phyloP scores from a whole-genome alignment of 2,113 vertebrate species.

The Ursus arctos region DNA sequence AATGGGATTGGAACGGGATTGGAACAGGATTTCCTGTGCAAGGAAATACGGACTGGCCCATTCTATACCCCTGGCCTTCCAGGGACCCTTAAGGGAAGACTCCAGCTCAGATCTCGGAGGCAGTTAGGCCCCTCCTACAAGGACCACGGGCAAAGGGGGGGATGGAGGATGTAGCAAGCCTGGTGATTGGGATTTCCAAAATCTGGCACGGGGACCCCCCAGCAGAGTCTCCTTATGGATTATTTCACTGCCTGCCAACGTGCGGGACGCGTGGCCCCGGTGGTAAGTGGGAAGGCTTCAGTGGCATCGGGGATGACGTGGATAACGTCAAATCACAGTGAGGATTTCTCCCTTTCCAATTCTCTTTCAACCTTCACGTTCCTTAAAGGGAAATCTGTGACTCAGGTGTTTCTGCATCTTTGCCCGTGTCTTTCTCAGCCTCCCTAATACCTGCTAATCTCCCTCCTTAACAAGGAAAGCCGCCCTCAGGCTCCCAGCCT shows the following conservation, averaged over 20 bases:
- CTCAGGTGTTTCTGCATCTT: not conserved
- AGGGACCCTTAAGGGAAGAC: not conserved
- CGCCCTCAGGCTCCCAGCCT: not conserved
- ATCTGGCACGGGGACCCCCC: not conserved
- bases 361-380: not conserved
- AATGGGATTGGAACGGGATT: not conserved
- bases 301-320: rapidly evolving
- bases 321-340: not conserved
- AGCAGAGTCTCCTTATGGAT: not conserved
- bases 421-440: not conserved
- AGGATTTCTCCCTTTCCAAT: not conserved
- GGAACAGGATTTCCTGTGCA: not conserved
- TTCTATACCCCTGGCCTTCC: not conserved
- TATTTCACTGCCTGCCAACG: not conserved
- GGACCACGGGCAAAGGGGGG: not conserved
- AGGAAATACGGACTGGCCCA: not conserved
- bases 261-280: rapidly evolving
- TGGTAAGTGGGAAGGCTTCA: not conserved
- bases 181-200: not conserved
- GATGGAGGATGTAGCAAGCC: not conserved
- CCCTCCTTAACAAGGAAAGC: not conserved
- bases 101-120: not conserved
- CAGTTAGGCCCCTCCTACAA: not conserved
- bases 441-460: not conserved
- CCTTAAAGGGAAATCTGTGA: not conserved